phyloP scores from a whole-genome alignment of 1,140 invertebrate species.

The Drosophila oshimai region DNA sequence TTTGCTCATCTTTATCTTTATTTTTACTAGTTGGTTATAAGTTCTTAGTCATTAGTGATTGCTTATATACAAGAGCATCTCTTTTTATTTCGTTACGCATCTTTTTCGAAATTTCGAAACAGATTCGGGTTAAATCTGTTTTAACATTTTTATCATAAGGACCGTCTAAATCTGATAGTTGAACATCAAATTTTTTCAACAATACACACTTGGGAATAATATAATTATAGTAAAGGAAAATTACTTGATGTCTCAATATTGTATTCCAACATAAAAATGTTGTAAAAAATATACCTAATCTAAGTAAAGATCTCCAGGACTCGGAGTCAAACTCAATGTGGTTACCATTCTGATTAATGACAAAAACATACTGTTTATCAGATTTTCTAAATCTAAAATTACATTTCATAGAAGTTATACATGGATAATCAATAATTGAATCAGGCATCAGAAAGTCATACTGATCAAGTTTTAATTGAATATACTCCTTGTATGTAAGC shows the following conservation, averaged over 20 bases:
- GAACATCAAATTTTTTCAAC: background rate
- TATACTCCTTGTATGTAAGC: too few species aligned
- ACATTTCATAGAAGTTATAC: background rate
- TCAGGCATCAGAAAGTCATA: background rate
- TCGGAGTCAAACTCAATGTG: background rate
- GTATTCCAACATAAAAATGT: constrained; percentile 1
- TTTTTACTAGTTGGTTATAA: background rate
- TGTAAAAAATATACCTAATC: background rate
- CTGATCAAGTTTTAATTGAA: too few species aligned
- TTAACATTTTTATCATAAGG: background rate
- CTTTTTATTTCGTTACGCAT: background rate
- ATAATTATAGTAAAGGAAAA: background rate
- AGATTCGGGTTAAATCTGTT: background rate
- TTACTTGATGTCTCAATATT: background rate
- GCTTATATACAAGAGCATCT: background rate
- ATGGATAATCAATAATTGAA: background rate
- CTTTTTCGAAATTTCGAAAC: background rate
- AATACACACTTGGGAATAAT: background rate
- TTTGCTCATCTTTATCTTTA: background rate
- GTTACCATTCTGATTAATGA: background rate
- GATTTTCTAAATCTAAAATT: background rate
- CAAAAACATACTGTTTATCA: background rate
- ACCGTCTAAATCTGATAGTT: background rate
- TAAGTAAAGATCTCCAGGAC: background rate
- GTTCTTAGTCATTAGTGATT: background rate